Evolutionary conservation across 2,797 vertebrate species (phyloP).

Genomic region (Melopsittacus undulatus): DNA sequence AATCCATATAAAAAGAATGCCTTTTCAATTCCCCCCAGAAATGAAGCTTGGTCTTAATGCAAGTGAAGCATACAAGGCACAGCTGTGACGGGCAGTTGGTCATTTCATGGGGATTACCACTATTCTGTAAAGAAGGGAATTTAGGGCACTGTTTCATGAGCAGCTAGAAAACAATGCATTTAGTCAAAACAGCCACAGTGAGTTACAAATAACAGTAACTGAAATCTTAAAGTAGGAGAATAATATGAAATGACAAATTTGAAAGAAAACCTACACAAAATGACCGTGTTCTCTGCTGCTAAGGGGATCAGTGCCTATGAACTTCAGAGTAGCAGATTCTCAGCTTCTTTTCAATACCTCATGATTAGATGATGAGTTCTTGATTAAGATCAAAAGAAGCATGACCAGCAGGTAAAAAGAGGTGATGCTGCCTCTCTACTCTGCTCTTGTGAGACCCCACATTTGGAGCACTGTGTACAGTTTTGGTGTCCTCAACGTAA

Average conservation of each 20-base stretch:
- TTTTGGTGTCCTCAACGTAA: background rate
- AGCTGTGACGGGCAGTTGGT: slow-evolving; percentile 40
- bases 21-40: background rate
- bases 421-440: background rate
- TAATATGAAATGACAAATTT: background rate
- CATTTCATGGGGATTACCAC: slow-evolving; percentile 18
- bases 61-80: slow-evolving; percentile 31
- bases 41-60: background rate
- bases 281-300: background rate
- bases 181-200: background rate
- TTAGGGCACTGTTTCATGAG: slow-evolving; percentile 6
- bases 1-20: slow-evolving; percentile 16
- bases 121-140: slow-evolving; percentile 1
- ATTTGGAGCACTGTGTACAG: background rate
- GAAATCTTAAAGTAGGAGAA: background rate
- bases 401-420: background rate
- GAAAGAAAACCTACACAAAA: background rate
- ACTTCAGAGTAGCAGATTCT: background rate
- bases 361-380: background rate
- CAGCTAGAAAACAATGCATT: background rate
- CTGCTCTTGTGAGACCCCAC: background rate
- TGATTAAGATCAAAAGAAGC: background rate
- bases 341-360: background rate
- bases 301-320: background rate
- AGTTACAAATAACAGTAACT: background rate